These are phyloP conservation scores for Trissolcus japonicus DNA, from an alignment of 2,888 invertebrate species.

Conservation along the genomic window DNA sequence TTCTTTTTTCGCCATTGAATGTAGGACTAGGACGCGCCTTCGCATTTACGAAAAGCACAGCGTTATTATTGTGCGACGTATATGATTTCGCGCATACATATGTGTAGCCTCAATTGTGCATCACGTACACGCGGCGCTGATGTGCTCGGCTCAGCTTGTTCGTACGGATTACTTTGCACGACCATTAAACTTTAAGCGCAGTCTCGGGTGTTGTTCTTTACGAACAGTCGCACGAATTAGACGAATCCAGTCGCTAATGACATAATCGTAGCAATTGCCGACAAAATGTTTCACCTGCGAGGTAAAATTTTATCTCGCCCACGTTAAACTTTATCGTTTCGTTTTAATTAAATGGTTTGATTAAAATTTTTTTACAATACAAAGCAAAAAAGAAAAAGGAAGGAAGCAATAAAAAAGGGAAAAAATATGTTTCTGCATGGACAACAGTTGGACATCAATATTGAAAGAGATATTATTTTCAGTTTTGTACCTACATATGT, in stretches of 20 bases:
- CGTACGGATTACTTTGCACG: conserved; percentile 6
- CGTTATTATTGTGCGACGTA: conserved; percentile 13
- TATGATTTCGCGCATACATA: conserved; percentile 12
- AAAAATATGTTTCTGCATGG: no score
- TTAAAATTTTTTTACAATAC: no score
- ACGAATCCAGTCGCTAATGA: conserved; percentile 14
- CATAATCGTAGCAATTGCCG: conserved; percentile 13
- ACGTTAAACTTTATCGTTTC: no score
- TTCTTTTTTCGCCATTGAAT: conserved; percentile 21
- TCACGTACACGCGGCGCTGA: no score
- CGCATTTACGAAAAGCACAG: conserved; percentile 36
- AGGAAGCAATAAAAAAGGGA: no score
- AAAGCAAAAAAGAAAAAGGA: no score
- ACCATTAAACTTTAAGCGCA: conserved; percentile 22
- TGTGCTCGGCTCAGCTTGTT: neutral
- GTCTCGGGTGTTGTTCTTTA: conserved; percentile 25
- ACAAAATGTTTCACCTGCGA: no score
- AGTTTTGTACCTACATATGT: no score
- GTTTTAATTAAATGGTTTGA: no score
- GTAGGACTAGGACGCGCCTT: conserved; percentile 47
- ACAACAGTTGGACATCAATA: no score
- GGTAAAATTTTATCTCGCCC: no score
- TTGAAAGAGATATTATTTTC: no score
- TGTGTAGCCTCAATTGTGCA: neutral
- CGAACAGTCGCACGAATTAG: conserved; percentile 10